Evolutionary conservation across 2,113 vertebrate species (phyloP).

Genomic region (Coptodon rendalli): DNA sequence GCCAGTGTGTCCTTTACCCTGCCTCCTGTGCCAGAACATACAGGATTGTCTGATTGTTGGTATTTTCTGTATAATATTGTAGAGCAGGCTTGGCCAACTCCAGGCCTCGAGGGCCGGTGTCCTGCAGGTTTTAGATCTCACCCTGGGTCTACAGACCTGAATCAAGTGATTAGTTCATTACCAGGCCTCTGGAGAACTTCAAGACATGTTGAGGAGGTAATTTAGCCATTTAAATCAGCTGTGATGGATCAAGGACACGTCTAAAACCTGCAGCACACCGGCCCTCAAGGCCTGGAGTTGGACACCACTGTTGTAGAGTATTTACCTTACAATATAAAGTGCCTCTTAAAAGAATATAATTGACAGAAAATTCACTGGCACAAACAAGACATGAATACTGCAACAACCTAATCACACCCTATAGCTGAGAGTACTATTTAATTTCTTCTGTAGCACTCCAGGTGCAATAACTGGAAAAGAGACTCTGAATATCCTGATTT

Average conservation of each 20-base stretch:
- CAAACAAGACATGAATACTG: background rate
- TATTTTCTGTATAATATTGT: background rate
- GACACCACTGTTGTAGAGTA: background rate
- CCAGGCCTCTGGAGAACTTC: background rate
- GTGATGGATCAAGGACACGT: accelerated
- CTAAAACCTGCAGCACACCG: accelerated
- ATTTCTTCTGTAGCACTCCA: background rate
- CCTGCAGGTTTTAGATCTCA: accelerated
- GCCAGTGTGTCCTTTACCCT: background rate
- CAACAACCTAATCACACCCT: background rate
- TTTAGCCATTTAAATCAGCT: background rate
- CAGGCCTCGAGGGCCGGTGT: accelerated
- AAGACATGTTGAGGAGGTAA: accelerated
- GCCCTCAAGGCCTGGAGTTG: accelerated
- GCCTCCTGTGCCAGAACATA: background rate
- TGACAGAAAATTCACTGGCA: background rate
- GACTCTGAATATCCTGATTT: background rate
- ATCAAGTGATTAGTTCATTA: background rate
- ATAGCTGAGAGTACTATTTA: accelerated
- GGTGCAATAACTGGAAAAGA: background rate
- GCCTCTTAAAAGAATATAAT: background rate
- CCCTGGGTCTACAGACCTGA: accelerated
- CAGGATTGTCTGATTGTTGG: background rate
- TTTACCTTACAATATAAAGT: background rate
- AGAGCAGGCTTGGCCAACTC: background rate